Percentiles rank a stretch among this genome's conserved stretches.
Evolutionary conservation across 2,113 vertebrate species (phyloP).

Genomic region (Trachemys scripta): DNA sequence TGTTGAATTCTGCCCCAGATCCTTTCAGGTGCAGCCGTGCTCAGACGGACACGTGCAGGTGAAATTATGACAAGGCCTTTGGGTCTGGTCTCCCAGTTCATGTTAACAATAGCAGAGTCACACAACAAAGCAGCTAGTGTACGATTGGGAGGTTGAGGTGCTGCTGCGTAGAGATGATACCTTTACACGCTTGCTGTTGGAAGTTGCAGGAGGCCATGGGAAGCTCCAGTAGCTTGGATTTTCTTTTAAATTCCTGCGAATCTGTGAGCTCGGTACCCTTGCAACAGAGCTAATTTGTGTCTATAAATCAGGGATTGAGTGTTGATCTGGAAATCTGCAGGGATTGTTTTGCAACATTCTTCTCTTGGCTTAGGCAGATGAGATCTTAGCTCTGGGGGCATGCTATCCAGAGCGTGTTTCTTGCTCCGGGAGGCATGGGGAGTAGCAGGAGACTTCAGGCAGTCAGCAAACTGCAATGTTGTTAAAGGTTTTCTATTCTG

Average conservation of each 20-base stretch:
- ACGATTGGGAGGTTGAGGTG: constrained; percentile 41
- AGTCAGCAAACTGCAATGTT: neutral
- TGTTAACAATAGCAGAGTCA: neutral
- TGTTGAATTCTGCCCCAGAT: neutral
- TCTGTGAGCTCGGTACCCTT: fast-evolving
- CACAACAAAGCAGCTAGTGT: neutral
- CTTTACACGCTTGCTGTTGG: neutral
- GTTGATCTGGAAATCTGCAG: neutral
- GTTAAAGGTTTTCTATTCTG: neutral
- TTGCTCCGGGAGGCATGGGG: neutral
- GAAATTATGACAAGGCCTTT: neutral
- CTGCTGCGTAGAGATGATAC: constrained; percentile 1
- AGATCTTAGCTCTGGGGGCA: neutral
- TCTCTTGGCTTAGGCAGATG: neutral
- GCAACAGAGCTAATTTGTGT: neutral
- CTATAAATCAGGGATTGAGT: neutral
- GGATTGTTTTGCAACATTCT: constrained; percentile 45
- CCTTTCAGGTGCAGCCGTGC: neutral
- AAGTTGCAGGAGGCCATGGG: neutral
- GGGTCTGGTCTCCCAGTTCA: neutral
- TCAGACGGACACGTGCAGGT: neutral
- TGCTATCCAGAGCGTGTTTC: neutral
- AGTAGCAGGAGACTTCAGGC: constrained; percentile 20
- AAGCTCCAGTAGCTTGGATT: neutral
- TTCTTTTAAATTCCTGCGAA: neutral